phyloP scores from a whole-genome alignment of 30 jellyfish, hydroid and myxozoan genomes.

The Cassiopea andromeda region DNA sequence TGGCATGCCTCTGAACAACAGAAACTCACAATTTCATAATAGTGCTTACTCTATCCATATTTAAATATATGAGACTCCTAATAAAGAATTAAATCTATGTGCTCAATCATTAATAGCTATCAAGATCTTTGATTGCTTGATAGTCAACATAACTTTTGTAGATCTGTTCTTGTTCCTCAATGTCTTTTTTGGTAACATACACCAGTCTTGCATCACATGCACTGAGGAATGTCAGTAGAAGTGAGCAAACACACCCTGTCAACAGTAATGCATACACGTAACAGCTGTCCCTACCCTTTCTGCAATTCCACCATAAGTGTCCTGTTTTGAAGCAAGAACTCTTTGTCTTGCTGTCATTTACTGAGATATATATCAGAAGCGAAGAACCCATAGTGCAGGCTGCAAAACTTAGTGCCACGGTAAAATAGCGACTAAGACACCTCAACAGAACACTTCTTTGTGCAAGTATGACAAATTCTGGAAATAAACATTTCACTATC shows the following conservation, averaged over 20 bases:
- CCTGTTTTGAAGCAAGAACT: slow-evolving; percentile 32
- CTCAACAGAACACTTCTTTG: slow-evolving; percentile 45
- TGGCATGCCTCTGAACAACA: neutral
- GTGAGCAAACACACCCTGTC: slow-evolving; percentile 36
- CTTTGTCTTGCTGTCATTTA: slow-evolving; percentile 25
- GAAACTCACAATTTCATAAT: neutral
- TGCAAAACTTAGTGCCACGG: slow-evolving; percentile 27
- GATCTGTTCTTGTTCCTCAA: slow-evolving; percentile 56
- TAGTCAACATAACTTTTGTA: slow-evolving; percentile 59
- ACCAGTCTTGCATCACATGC: slow-evolving; percentile 63
- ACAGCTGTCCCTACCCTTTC: neutral
- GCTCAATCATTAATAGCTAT: slow-evolving; percentile 13
- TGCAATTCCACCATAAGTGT: slow-evolving; percentile 39
- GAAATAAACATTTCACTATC: slow-evolving; percentile 45
- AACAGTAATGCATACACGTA: slow-evolving; percentile 26
- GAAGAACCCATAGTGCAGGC: slow-evolving; percentile 25
- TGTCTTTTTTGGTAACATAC: slow-evolving; percentile 16
- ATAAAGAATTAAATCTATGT: no score
- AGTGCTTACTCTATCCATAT: neutral
- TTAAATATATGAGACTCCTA: neutral
- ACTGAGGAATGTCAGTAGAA: slow-evolving; percentile 23
- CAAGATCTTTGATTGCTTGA: slow-evolving; percentile 39
- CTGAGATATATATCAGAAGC: slow-evolving; percentile 14
- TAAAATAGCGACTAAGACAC: slow-evolving; percentile 30
- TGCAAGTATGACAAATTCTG: slow-evolving; percentile 44